phyloP scores from a whole-genome alignment of 2,113 vertebrate genomes.

The Morone chrysops region DNA sequence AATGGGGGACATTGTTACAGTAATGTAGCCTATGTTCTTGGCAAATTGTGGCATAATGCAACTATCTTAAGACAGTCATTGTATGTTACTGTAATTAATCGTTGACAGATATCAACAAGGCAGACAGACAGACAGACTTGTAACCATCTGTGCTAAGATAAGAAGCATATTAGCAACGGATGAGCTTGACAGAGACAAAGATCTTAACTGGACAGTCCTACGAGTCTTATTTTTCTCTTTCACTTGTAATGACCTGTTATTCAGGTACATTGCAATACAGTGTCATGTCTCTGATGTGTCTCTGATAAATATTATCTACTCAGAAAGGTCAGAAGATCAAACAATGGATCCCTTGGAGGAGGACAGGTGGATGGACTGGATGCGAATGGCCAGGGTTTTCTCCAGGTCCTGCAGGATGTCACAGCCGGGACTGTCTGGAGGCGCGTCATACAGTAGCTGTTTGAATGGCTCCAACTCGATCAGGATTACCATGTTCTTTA shows the following conservation, averaged over 20 bases:
- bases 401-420: conserved; percentile 94
- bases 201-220: conserved; percentile 5
- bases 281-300: neutral
- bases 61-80: conserved; percentile 40
- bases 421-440: conserved; percentile 87
- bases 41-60: conserved; percentile 57
- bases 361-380: conserved; percentile 98
- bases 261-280: conserved; percentile 21
- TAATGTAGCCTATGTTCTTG: conserved; percentile 47
- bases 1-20: conserved; percentile 35
- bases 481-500: conserved; percentile 98
- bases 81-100: conserved; percentile 37
- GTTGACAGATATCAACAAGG: conserved; percentile 57
- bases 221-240: conserved; percentile 1
- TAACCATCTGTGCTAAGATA: conserved; percentile 54
- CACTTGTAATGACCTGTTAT: neutral
- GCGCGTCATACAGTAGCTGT: conserved; percentile 93
- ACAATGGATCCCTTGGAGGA: conserved; percentile 98
- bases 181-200: conserved; percentile 54
- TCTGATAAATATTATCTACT: conserved; percentile 1
- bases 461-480: conserved; percentile 98
- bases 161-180: conserved; percentile 56
- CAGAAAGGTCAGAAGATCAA: conserved; percentile 76
- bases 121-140: conserved; percentile 54
- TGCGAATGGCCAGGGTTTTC: conserved; percentile 93